A percentile compares a stretch with the other conserved stretches of the same genome.
Evolutionary conservation across 2,888 invertebrate genomes (phyloP).

Genomic region (Euplagia quadripunctaria): DNA sequence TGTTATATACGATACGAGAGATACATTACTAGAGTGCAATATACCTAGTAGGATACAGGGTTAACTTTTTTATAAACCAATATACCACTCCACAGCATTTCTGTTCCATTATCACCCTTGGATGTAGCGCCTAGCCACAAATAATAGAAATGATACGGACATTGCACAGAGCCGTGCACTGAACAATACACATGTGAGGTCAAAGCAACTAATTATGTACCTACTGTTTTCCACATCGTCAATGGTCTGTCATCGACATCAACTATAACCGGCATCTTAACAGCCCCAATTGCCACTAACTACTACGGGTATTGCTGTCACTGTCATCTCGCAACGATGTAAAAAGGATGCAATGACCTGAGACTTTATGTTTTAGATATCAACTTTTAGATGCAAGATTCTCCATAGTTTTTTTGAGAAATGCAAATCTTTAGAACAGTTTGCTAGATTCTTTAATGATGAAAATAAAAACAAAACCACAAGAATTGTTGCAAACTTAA

Average conservation of each 20-base stretch:
- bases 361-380: background rate
- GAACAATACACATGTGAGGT: conserved; percentile 14
- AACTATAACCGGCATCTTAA: background rate
- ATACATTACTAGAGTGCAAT: too few species aligned
- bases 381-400: too few species aligned
- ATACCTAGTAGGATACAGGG: too few species aligned
- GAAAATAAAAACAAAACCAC: background rate
- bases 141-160: conserved; percentile 57
- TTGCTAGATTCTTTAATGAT: too few species aligned
- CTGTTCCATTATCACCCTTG: conserved; percentile 38
- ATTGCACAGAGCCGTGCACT: conserved; percentile 42
- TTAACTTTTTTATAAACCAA: too few species aligned
- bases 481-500: background rate
- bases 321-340: background rate
- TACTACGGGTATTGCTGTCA: background rate
- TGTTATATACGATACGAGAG: too few species aligned
- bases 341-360: background rate
- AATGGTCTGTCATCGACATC: background rate
- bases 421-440: too few species aligned
- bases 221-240: background rate
- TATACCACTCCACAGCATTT: conserved; percentile 23
- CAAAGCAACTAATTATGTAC: conserved; percentile 11
- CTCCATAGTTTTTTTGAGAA: too few species aligned
- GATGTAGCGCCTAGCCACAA: conserved; percentile 49
- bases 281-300: background rate